phyloP scores from a whole-genome alignment of 2,113 vertebrate genomes.

The Casuarius casuarius region DNA sequence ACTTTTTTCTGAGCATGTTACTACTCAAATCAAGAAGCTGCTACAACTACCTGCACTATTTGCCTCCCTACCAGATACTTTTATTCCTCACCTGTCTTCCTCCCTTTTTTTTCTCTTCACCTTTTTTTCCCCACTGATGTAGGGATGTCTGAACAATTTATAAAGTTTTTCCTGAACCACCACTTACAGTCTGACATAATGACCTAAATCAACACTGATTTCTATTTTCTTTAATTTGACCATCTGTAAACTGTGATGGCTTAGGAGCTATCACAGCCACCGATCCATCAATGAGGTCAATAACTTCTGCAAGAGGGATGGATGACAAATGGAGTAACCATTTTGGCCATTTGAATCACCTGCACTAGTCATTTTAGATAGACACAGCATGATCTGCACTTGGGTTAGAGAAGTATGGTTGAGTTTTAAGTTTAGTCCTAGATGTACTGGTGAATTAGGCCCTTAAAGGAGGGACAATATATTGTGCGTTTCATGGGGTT shows the following conservation, averaged over 20 bases:
- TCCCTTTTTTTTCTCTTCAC: background rate
- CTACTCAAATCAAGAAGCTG: background rate
- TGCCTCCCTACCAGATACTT: background rate
- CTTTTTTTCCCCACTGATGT: background rate
- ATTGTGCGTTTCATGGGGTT: background rate
- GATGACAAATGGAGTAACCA: background rate
- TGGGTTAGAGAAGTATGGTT: background rate
- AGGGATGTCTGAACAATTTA: background rate
- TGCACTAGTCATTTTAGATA: background rate
- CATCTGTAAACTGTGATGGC: background rate
- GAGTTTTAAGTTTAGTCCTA: background rate
- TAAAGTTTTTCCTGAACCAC: background rate
- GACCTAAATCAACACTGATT: background rate
- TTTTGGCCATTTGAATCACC: background rate
- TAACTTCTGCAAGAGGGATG: background rate
- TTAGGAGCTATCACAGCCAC: background rate
- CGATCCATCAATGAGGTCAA: background rate
- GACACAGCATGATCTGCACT: background rate
- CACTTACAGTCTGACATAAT: background rate
- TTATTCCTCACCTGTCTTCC: background rate
- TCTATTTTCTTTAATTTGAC: background rate
- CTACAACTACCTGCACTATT: background rate
- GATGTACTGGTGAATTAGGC: background rate
- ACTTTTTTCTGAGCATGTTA: background rate
- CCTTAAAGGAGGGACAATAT: background rate